Conservation (phyloP, 2,888 invertebrate species). For the Dendrolimus houi region DNA sequence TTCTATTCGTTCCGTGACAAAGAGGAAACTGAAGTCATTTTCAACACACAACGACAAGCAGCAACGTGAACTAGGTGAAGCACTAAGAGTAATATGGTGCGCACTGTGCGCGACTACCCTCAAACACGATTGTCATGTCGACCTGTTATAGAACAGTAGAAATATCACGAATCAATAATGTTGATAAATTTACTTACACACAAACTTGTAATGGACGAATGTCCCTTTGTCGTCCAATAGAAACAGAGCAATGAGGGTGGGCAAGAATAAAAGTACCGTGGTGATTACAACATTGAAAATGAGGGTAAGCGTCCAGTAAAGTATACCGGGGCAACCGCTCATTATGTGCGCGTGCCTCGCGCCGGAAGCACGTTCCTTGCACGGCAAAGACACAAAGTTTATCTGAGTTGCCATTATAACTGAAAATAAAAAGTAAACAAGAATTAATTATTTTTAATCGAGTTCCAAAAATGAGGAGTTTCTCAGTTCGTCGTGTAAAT, state of each 20-base stretch:
- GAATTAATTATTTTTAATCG: too few relatives aligned
- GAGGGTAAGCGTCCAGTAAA: slow-evolving; percentile 80
- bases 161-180: too few relatives aligned
- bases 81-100: too few relatives aligned
- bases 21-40: too few relatives aligned
- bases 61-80: too few relatives aligned
- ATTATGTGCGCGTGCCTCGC: slow-evolving; percentile 82
- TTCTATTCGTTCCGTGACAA: too few relatives aligned
- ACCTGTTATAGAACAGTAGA: too few relatives aligned
- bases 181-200: slow-evolving; percentile 30
- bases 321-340: slow-evolving; percentile 76
- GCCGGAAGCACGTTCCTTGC: slow-evolving; percentile 77
- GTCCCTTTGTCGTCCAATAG: slow-evolving; percentile 32
- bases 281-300: slow-evolving; percentile 68
- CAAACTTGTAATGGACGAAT: slow-evolving; percentile 21
- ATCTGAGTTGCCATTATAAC: slow-evolving; percentile 57
- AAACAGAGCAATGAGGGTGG: slow-evolving; percentile 18
- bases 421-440: slow-evolving; percentile 10
- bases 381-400: slow-evolving; percentile 77
- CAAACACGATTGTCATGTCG: too few relatives aligned
- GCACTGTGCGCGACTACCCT: too few relatives aligned
- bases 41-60: too few relatives aligned
- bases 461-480: too few relatives aligned
- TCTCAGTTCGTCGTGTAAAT: too few relatives aligned
- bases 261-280: slow-evolving; percentile 25